Evolutionary conservation across 2,797 vertebrate species (phyloP), one percentile per base, ranked within the genome.

Genomic region (Serranus cabrilla): DNA sequence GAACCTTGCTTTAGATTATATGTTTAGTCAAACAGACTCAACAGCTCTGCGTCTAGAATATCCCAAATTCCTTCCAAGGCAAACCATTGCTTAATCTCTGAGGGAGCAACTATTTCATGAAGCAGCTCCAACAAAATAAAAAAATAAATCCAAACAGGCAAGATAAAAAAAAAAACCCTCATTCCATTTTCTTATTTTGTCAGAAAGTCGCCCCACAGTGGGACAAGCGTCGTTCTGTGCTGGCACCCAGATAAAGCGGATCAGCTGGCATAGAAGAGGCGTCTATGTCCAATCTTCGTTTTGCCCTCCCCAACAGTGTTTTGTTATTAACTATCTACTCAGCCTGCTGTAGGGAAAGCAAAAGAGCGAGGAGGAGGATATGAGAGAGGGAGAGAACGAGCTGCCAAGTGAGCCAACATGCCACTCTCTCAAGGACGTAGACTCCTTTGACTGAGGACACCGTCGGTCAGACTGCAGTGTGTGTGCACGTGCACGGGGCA

Each of bases 1-100:
- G 83, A 93, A 90, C 80, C 60, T 74, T 76, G 14, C 72, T 27
- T 59, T 65, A 82, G 85, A 93, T 92, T 90, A 90, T 87, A 87
- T 83, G 88, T 90, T 92, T 55, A 81, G 90, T 86, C 73, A 77
- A 87, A 89, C 74, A 20, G 82, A 69, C 63, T 87, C 59, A 80
- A 74, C 82, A 85, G 81, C 87, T 87, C 77, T 45, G 59, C 7
- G 10, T 90, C 50, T 87, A 39, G 68, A 87, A 89, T 87, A 80
- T 89, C 76, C 72, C 60, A 21, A 74, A 88, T 87, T 92, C 82
- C 71, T 88, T 93, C 88, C 86, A 82, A 83, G 60, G 77, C 69
- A 91, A 91, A 91, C 86, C 71, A 46, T 68, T 34, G 63, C 71
- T 80, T 83, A 81, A 85, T 84, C 80, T 79, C 58, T 70, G 46